phyloP scores from a whole-genome alignment of 1,140 invertebrate genomes.

The Musca domestica region DNA sequence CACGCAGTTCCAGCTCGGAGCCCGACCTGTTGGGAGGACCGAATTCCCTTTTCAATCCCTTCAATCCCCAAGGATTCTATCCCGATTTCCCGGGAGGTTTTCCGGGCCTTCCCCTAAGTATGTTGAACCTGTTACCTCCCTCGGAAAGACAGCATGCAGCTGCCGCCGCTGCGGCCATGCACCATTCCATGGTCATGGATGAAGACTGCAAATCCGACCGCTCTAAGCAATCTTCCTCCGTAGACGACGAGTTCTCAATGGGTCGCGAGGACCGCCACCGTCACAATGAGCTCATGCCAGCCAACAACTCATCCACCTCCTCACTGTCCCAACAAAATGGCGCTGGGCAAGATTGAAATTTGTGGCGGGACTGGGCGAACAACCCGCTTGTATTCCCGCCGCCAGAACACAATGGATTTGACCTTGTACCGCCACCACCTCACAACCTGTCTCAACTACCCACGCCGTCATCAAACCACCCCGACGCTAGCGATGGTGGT shows the following conservation, averaged over 20 bases:
- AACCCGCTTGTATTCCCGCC: conserved; percentile 52
- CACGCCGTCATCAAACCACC: not conserved
- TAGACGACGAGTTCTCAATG: conserved; percentile 61
- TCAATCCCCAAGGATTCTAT: conserved; percentile 70
- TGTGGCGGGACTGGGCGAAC: conserved; percentile 53
- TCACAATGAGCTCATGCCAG: not conserved
- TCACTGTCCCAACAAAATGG: conserved; percentile 61
- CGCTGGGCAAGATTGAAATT: conserved; percentile 61
- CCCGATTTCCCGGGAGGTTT: conserved; percentile 75
- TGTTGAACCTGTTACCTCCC: conserved; percentile 77
- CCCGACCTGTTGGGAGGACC: conserved; percentile 60
- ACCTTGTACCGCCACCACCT: not conserved
- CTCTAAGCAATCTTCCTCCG: conserved; percentile 64
- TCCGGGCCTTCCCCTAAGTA: conserved; percentile 73
- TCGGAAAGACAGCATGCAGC: conserved; percentile 64
- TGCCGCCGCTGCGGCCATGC: conserved; percentile 55
- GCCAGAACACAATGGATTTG: conserved; percentile 1
- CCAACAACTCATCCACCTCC: not conserved
- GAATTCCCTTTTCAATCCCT: conserved; percentile 69
- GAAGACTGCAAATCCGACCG: conserved; percentile 66
- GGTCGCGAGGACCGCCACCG: conserved; percentile 3
- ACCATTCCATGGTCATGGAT: conserved; percentile 55
- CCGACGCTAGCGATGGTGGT: conserved; percentile 3
- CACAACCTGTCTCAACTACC: not conserved
- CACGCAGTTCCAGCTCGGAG: conserved; percentile 63